phyloP scores from a whole-genome alignment of 2,797 vertebrate genomes.

The Pelochelys cantorii region DNA sequence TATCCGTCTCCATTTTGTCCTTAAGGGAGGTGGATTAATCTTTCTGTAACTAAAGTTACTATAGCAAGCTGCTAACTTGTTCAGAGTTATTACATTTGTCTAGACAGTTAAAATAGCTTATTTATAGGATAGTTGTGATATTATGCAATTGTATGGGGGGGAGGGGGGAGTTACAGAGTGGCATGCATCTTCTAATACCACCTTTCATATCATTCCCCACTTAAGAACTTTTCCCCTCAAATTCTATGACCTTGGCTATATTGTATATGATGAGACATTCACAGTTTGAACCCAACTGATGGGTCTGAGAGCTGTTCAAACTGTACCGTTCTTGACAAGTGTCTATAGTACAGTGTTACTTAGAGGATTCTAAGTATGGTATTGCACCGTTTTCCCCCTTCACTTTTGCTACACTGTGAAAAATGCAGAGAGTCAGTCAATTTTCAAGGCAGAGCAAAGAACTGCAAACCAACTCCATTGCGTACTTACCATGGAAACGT shows the following conservation, averaged over 20 bases:
- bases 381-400: not conserved
- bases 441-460: rapidly evolving
- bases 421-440: rapidly evolving
- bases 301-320: rapidly evolving
- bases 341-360: rapidly evolving
- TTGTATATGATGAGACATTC: not conserved
- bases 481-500: not conserved
- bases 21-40: no score
- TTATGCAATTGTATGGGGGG: rapidly evolving
- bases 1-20: no score
- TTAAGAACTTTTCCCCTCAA: not conserved
- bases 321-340: rapidly evolving
- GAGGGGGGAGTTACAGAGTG: no score
- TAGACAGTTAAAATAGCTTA: no score
- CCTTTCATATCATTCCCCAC: not conserved
- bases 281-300: rapidly evolving
- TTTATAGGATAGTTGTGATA: no score
- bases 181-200: not conserved
- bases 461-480: rapidly evolving
- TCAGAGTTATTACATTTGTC: not conserved
- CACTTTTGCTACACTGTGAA: rapidly evolving
- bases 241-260: not conserved
- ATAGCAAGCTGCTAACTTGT: rapidly evolving
- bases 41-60: not conserved
- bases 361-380: not conserved